Conservation (phyloP, 2,888 invertebrate genomes). For the Terebella lapidaria region DNA sequence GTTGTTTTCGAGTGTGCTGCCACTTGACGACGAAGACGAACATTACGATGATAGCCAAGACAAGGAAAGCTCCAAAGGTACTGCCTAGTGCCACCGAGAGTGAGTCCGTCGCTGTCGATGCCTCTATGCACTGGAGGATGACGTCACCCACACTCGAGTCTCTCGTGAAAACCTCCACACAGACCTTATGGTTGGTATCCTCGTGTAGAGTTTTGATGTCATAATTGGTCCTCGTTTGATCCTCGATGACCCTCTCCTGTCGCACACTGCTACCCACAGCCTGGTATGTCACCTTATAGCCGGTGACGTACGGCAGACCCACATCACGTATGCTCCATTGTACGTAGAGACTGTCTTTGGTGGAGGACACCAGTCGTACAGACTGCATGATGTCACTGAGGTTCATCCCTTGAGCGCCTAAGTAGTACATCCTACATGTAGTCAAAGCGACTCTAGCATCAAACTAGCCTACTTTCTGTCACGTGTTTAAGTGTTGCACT, state of each 20-base stretch:
- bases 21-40: conserved; percentile 29
- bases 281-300: conserved; percentile 17
- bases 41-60: conserved; percentile 27
- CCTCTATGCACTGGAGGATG: conserved; percentile 18
- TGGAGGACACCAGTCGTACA: not conserved
- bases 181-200: conserved; percentile 26
- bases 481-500: no score
- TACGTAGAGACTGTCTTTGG: not conserved
- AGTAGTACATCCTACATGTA: no score
- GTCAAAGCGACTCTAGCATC: no score
- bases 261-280: conserved; percentile 23
- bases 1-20: conserved; percentile 22
- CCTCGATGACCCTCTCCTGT: conserved; percentile 15
- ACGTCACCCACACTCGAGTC: not conserved
- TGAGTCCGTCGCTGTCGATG: conserved; percentile 24
- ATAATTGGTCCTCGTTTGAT: conserved; percentile 8
- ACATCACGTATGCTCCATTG: not conserved
- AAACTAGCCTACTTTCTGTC: no score
- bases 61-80: conserved; percentile 29
- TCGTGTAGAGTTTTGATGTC: conserved; percentile 27
- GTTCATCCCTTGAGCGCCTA: no score
- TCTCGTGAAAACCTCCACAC: conserved; percentile 18
- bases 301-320: not conserved
- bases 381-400: not conserved
- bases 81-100: conserved; percentile 28